Percentiles rank a stretch among this genome's conserved stretches.
phyloP scores from a whole-genome alignment of 2,113 vertebrate genomes.

The Colius striatus region DNA sequence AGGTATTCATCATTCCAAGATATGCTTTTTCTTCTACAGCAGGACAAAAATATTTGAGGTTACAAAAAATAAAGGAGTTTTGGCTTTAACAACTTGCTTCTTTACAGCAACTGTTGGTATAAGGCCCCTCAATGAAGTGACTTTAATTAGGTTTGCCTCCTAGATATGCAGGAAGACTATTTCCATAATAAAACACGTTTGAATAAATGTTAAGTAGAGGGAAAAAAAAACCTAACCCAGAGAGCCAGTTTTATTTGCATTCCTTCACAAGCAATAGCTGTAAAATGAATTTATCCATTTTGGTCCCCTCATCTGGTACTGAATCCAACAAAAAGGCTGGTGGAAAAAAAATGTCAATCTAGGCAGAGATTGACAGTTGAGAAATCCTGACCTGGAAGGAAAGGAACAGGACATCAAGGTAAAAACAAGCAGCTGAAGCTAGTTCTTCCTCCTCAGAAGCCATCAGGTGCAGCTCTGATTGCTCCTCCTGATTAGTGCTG shows the following conservation, averaged over 20 bases:
- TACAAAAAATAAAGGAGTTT: not conserved
- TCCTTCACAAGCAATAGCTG: not conserved
- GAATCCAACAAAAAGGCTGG: not conserved
- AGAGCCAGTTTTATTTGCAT: not conserved
- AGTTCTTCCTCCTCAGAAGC: not conserved
- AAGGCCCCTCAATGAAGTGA: not conserved
- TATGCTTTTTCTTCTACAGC: not conserved
- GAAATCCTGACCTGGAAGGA: not conserved
- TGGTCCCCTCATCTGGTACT: not conserved
- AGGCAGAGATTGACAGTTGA: not conserved
- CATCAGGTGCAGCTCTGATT: not conserved
- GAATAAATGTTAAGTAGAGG: not conserved
- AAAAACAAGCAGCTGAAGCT: conserved; percentile 9
- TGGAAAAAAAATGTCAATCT: not conserved
- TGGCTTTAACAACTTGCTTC: not conserved
- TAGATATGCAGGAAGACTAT: not conserved
- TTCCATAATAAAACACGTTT: conserved; percentile 18
- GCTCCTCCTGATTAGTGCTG: not conserved
- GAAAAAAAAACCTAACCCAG: not conserved
- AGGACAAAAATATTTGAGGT: not conserved
- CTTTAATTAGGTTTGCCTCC: conserved; percentile 7
- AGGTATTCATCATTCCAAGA: not conserved
- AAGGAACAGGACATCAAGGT: not conserved
- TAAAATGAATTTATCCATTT: not conserved
- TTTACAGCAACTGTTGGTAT: not conserved